These are phyloP conservation scores for Bradypodion ventrale DNA, from an alignment of 2,797 vertebrate species.

Conservation along the genomic window DNA sequence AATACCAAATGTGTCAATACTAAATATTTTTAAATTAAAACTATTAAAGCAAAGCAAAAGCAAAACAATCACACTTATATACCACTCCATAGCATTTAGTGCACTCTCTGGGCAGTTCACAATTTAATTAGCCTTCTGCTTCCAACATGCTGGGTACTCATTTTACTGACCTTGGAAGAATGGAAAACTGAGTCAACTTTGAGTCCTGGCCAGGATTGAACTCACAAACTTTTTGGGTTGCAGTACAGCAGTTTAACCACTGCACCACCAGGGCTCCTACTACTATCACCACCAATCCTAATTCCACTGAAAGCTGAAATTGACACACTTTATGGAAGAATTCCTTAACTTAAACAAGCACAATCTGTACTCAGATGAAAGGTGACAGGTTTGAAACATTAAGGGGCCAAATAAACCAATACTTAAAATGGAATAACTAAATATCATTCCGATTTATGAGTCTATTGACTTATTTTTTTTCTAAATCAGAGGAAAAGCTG, in stretches of 20 bases:
- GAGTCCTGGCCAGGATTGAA: no score
- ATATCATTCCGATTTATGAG: conserved; percentile 25
- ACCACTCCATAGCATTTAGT: no score
- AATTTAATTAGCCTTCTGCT: no score
- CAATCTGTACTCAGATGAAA: background rate
- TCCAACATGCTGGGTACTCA: no score
- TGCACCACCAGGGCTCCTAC: no score
- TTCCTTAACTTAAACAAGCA: background rate
- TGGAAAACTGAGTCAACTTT: no score
- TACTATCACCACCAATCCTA: background rate
- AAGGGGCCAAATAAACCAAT: conserved; percentile 21
- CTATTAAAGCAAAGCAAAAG: no score
- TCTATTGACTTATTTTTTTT: conserved; percentile 37
- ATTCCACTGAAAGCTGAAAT: background rate
- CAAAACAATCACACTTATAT: no score
- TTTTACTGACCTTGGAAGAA: no score
- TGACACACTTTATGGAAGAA: background rate
- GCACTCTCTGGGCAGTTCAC: no score
- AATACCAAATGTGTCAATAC: background rate
- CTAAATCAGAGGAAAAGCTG: conserved; percentile 22
- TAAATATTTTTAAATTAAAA: background rate
- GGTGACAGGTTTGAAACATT: background rate
- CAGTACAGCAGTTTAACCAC: no score
- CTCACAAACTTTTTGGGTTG: no score
- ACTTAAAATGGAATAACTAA: conserved; percentile 35